phyloP scores from a whole-genome alignment of 2,113 vertebrate species.

The Leucoraja erinaceus region DNA sequence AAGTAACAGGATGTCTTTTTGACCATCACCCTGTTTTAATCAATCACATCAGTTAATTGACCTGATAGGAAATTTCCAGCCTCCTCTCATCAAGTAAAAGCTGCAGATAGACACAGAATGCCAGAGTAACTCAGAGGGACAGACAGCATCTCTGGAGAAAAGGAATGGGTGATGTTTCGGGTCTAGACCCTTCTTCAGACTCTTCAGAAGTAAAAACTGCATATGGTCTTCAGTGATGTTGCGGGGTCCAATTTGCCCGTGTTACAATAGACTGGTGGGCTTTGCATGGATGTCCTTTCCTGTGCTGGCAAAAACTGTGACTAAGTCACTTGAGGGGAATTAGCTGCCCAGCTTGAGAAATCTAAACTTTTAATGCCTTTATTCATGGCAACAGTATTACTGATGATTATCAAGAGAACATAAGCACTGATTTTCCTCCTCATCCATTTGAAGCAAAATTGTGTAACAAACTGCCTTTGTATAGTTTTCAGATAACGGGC shows the following conservation, averaged over 20 bases:
- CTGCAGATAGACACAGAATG: too few species aligned
- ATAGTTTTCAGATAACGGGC: slow-evolving; percentile 69
- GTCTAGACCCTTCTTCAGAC: too few species aligned
- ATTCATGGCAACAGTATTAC: background rate
- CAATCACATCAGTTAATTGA: background rate
- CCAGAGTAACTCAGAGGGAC: too few species aligned
- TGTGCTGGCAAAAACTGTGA: background rate
- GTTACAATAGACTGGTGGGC: background rate
- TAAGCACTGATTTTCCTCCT: slow-evolving; percentile 49
- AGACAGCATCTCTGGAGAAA: too few species aligned
- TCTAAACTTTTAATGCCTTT: background rate
- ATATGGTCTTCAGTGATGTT: background rate
- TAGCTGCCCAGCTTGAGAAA: background rate
- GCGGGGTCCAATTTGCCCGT: background rate
- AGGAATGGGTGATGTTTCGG: too few species aligned
- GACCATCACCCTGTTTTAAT: background rate
- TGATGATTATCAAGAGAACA: background rate
- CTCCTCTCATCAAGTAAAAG: background rate
- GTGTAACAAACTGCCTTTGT: slow-evolving; percentile 38
- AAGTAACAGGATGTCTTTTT: background rate
- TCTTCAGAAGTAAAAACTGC: background rate
- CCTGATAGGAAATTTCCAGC: background rate
- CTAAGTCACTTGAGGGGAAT: background rate
- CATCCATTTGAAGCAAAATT: slow-evolving; percentile 52
- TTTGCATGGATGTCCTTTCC: background rate